These are phyloP conservation scores for Tapirus indicus DNA, from an alignment of 2,797 vertebrate species.

Conservation along the genomic window DNA sequence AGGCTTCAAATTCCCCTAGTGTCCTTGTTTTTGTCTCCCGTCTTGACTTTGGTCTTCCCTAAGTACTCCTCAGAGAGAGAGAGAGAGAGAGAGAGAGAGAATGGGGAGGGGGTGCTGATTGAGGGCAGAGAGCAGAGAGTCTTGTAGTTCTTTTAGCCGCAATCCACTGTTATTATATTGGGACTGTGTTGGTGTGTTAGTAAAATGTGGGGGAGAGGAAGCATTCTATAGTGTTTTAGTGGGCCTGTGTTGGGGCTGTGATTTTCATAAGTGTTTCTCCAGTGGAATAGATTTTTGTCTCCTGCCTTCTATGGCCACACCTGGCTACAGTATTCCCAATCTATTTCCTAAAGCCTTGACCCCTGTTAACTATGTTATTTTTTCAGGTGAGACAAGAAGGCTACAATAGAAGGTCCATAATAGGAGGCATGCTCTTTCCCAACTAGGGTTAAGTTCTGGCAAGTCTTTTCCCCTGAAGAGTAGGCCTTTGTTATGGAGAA, in stretches of 20 bases:
- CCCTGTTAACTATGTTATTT: neutral
- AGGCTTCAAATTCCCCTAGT: neutral
- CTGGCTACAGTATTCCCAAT: neutral
- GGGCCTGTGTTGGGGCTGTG: neutral
- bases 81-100: no score
- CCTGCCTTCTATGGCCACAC: neutral
- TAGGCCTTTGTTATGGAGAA: neutral
- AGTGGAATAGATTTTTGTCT: neutral
- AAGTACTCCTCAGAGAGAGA: neutral
- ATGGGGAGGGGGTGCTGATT: neutral
- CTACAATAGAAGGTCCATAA: neutral
- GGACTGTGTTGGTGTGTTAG: neutral
- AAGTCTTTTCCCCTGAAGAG: neutral
- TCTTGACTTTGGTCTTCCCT: neutral
- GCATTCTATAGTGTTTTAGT: neutral
- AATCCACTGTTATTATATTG: neutral
- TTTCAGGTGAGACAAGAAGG: neutral
- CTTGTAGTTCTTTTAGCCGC: neutral
- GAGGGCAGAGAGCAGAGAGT: no score
- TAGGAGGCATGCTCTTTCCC: neutral
- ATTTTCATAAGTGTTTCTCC: neutral
- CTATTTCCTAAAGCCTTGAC: neutral
- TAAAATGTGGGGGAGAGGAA: neutral
- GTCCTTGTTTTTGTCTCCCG: neutral
- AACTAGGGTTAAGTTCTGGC: neutral